Conservation (phyloP, 2,113 vertebrate species). For the Microcebus tavaratra region DNA sequence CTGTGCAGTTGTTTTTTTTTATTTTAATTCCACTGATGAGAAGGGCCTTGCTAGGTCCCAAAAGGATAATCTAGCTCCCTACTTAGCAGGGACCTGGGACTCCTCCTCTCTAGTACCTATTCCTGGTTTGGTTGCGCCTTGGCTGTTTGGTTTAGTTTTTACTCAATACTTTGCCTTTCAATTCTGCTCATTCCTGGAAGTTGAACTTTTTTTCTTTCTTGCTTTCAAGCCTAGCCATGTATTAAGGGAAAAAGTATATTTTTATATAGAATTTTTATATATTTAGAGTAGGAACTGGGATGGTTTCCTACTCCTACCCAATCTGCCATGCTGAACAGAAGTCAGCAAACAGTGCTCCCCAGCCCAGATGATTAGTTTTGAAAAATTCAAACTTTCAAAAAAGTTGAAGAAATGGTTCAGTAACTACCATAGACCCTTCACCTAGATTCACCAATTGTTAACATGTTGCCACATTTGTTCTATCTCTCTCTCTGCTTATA, state of each 20-base stretch:
- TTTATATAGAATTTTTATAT: not conserved
- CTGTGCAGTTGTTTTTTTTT: not conserved
- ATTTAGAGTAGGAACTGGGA: not conserved
- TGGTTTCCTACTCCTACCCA: not conserved
- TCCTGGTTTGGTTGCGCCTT: not conserved
- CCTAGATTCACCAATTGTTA: not conserved
- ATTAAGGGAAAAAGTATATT: not conserved
- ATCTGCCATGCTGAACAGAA: not conserved
- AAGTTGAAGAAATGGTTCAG: not conserved
- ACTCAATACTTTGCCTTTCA: not conserved
- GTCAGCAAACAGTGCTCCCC: not conserved
- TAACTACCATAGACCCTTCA: not conserved
- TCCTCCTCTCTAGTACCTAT: not conserved
- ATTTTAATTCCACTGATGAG: not conserved
- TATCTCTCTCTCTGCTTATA: not conserved
- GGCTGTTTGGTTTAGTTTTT: not conserved
- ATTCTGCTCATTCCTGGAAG: slow-evolving; percentile 12
- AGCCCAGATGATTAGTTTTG: not conserved
- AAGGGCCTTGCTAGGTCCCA: not conserved
- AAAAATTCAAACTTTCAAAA: not conserved
- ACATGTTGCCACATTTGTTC: not conserved
- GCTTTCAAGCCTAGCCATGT: not conserved
- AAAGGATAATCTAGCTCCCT: not conserved
- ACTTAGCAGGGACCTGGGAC: not conserved
- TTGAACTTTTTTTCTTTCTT: not conserved